Base-by-base conservation (phyloP, 1,140 invertebrate species). In the Macrobrachium rosenbergii region DNA sequence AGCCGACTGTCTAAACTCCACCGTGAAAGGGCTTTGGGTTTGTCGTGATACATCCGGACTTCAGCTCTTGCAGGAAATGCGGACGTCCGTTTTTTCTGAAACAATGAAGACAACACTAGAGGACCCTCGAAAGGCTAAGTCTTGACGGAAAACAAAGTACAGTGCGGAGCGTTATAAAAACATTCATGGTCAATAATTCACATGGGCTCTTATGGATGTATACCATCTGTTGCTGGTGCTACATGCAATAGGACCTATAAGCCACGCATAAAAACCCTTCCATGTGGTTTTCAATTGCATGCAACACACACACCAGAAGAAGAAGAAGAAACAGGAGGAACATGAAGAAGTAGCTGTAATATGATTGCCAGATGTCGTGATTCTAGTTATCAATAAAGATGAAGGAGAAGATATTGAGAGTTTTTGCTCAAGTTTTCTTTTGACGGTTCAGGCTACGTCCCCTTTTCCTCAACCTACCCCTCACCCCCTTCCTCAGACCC, bases 321-420 rank as follows among this genome's bases (percentile, higher is more conserved):
- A 52, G 52, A 52, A 8, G 52, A 52, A 52, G 12, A 52, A 12
- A 12, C 2, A 52, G 12, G 52, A 52, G 7, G 52, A 52, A 52
- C 52, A 52, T 52, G 12, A 12, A 52, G 52, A 52, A 52, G 52
- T 52, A 52, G 52, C 52, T 21, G n/a, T 81, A 59, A 81, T 81
- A 81, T 81, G 79, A 81, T 81, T 81, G 79, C 63, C 79, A 81
- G 79, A 81, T 81, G 79, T 67, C 79, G 79, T 81, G 79, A 81
- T 67, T 81, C 62, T 23, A 52, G 60, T 67, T 37, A 52, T 63
- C 79, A 45, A 67, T 67, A 81, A 45, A 63, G 79, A 81, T 81
- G 63, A 62, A 11, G 78, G 23, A 37, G 23, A 11, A 77, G 75
- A 7, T 52, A 7, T 77, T 16, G 58, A 17, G 12, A 37, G 28